phyloP scores from a whole-genome alignment of 2,797 vertebrate genomes.

The Cryptoblepharus egeriae region DNA sequence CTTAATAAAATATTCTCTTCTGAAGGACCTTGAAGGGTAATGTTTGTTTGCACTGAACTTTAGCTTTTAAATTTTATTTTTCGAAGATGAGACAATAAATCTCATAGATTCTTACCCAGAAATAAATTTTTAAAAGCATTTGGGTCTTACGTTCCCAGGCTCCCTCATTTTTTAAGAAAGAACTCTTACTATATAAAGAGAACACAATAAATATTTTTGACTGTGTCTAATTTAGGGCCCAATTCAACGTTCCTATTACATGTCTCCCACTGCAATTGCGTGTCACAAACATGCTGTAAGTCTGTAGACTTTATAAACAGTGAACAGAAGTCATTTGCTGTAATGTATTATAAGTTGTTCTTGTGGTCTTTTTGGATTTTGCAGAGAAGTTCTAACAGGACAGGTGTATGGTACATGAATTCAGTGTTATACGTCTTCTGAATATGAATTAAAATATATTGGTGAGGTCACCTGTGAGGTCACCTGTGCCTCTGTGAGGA shows the following conservation, averaged over 20 bases:
- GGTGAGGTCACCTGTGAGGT: no score
- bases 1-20: slow-evolving; percentile 5
- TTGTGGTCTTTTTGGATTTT: no score
- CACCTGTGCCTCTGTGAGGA: no score
- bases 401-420: background rate
- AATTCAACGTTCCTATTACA: no score
- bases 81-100: background rate
- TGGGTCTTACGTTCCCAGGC: background rate
- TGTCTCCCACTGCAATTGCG: no score
- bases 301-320: background rate
- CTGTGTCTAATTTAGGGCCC: slow-evolving; percentile 8
- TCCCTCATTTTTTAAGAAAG: background rate
- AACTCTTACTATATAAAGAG: background rate
- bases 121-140: background rate
- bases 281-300: no score
- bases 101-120: background rate
- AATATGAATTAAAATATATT: background rate
- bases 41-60: background rate
- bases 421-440: background rate
- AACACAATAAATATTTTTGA: background rate
- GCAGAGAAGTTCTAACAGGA: background rate
- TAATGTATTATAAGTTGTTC: background rate
- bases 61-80: background rate
- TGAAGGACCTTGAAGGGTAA: accelerated
- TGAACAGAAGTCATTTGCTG: background rate